Percentiles rank a stretch among this genome's conserved stretches.
phyloP scores from a whole-genome alignment of 2,888 invertebrate genomes.

The Ornithoptera priamus region DNA sequence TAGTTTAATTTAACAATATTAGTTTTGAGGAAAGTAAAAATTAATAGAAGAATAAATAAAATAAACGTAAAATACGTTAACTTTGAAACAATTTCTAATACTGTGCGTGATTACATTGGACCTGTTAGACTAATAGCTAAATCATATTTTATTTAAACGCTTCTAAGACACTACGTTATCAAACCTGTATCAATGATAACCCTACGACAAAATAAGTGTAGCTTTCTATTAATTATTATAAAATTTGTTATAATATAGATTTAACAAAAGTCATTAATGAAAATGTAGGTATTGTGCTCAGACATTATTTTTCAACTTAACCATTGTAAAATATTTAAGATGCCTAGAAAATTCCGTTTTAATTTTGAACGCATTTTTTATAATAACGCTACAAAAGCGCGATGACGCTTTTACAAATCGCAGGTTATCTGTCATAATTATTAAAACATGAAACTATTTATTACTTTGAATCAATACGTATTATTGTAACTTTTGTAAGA shows the following conservation, averaged over 20 bases:
- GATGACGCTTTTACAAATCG: too few species aligned
- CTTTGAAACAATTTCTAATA: conserved; percentile 26
- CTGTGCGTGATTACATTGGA: conserved; percentile 60
- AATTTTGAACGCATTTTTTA: not conserved
- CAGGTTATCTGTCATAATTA: too few species aligned
- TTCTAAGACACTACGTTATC: not conserved
- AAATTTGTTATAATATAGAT: not conserved
- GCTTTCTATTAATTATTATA: not conserved
- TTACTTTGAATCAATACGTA: too few species aligned
- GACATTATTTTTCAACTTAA: not conserved
- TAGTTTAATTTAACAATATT: too few species aligned
- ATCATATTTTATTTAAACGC: not conserved
- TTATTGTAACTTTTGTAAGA: too few species aligned
- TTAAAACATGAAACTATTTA: too few species aligned
- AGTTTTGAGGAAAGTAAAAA: too few species aligned
- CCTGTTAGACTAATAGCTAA: conserved; percentile 31
- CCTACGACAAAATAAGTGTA: not conserved
- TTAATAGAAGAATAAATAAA: not conserved
- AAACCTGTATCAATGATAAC: not conserved
- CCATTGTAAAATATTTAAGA: not conserved
- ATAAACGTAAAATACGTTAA: conserved; percentile 1
- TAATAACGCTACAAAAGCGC: too few species aligned
- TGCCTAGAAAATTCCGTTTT: not conserved
- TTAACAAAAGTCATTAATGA: not conserved
- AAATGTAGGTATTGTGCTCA: not conserved